Conservation (phyloP, 1,140 invertebrate genomes). For the Arion vulgaris region DNA sequence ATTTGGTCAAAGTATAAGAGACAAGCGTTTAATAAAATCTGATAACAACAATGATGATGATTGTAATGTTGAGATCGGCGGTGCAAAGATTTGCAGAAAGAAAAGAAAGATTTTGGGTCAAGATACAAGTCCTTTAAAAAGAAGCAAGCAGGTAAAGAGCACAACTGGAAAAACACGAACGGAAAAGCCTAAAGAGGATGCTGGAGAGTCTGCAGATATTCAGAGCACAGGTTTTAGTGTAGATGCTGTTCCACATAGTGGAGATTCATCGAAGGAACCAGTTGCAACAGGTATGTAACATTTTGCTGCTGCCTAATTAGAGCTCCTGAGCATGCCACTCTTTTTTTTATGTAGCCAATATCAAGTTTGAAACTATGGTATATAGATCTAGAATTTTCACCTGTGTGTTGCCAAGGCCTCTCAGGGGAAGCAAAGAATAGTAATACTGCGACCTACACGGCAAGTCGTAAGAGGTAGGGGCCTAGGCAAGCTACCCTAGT, state of each 20-base stretch:
- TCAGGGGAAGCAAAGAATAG: too few relatives aligned
- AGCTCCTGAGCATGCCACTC: too few relatives aligned
- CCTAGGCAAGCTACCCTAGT: too few relatives aligned
- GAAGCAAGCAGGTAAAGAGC: neutral
- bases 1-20: neutral
- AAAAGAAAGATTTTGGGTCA: neutral
- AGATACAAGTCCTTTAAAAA: neutral
- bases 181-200: neutral
- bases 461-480: too few relatives aligned
- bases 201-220: constrained; percentile 12
- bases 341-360: too few relatives aligned
- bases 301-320: neutral
- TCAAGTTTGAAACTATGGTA: too few relatives aligned
- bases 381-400: too few relatives aligned
- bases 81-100: neutral
- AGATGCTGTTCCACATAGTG: constrained; percentile 18
- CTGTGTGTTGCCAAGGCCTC: too few relatives aligned
- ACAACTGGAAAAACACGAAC: neutral
- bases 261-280: constrained; percentile 12
- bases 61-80: too few relatives aligned
- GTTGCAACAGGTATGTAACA: neutral
- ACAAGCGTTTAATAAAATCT: neutral
- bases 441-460: too few relatives aligned
- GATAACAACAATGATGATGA: neutral
- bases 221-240: constrained; percentile 39